Base-by-base conservation (phyloP, 2,113 vertebrate genomes). In the Lasiurus cinereus region DNA sequence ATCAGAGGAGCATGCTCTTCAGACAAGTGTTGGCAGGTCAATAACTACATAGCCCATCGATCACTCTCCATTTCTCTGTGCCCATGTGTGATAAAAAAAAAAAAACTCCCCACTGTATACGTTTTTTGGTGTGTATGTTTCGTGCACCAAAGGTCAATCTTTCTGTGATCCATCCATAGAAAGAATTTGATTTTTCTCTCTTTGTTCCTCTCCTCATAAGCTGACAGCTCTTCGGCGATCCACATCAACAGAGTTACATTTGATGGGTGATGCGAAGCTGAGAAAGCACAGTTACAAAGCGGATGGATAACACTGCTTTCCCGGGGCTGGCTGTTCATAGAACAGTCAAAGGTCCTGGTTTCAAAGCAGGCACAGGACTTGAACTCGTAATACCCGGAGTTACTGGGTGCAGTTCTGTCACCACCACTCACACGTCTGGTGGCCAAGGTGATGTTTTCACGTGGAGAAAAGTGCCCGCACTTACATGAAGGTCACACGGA, bases 21-120 rank as follows among this genome's bases (percentile, higher is more conserved):
- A 91, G 80, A 27, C 46, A 78, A 90, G 73, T 93, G 74, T 93
- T 92, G 56, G 39, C 16, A 91, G 78, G 89, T 94, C 95, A 95
- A 86, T 95, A 95, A 86, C 80, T 73, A 80, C 86, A 95, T 31
- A 69, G 59, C 8, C 59, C 94, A 94, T 93, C 11, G 59, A 97
- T 90, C 78, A 83, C 48, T 82, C n/a, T 84, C 52, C 82, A 46
- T 80, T 78, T 94, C 93, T 88, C 46, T 94, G 19, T 93, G 31
- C 74, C 31, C 2, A n/a, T 46, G 5, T 62, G 33, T 87, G 56
- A 90, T 91, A 48, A 80, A 80, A 46, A 46, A 46, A 46, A 10
- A 95, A 95, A 96, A 96, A 86, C 43, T 96, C 73, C 21, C 70
- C 4, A 15, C 27, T 14, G 6, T 69, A 33, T 27, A 12, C 85